A percentile compares a stretch with the other conserved stretches of the same genome.
Conservation (phyloP, 2,888 invertebrate genomes). For the Drosophila hamatofila region DNA sequence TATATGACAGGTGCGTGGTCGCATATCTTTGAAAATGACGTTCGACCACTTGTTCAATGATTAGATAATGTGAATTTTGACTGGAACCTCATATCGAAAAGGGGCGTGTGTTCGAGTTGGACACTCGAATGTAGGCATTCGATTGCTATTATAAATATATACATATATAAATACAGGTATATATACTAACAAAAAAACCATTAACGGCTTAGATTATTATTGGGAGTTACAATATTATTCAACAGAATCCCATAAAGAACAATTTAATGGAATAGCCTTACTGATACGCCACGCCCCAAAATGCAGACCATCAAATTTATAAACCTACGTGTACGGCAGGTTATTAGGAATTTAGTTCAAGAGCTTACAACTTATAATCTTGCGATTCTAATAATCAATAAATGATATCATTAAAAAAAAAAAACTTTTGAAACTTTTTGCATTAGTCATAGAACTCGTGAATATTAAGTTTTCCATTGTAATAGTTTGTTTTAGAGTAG, state of each 20-base stretch:
- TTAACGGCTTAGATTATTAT: neutral
- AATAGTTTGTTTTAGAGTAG: neutral
- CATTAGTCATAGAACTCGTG: neutral
- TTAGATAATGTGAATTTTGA: neutral
- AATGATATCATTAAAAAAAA: neutral
- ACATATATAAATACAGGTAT: no score
- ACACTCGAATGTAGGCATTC: no score
- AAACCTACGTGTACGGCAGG: no score
- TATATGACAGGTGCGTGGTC: no score
- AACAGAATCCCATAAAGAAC: no score
- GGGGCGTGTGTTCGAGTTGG: neutral
- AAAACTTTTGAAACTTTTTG: neutral
- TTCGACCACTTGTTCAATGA: neutral
- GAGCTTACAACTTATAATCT: neutral
- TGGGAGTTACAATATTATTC: neutral
- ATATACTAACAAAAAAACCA: neutral
- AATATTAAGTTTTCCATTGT: neutral
- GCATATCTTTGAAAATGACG: neutral
- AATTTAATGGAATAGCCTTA: no score
- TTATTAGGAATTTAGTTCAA: neutral
- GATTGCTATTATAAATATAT: neutral
- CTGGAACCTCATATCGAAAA: neutral
- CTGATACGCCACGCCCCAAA: no score
- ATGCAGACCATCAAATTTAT: no score
- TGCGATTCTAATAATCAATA: no score